A percentile compares a stretch with the other conserved stretches of the same genome.
phyloP scores from a whole-genome alignment of 2,888 invertebrate genomes.

The Helleia helle region DNA sequence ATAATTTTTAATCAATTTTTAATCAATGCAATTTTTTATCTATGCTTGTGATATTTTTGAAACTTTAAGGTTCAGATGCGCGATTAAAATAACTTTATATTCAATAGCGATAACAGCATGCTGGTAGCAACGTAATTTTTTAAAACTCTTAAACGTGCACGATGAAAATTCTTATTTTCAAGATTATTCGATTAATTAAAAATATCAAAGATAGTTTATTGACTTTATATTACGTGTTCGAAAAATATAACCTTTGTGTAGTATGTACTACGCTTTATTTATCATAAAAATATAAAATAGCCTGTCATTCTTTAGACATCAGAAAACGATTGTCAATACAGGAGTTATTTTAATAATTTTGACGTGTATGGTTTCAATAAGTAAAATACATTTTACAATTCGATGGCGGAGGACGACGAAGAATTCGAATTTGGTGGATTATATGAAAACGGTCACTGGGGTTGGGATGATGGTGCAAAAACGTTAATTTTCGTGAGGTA shows the following conservation, averaged over 20 bases:
- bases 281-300: too few relatives aligned
- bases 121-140: constrained; percentile 63
- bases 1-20: too few relatives aligned
- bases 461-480: constrained; percentile 50
- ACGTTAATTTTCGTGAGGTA: constrained; percentile 49
- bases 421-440: constrained; percentile 47
- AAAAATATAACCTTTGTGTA: not conserved
- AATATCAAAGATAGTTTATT: too few relatives aligned
- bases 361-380: too few relatives aligned
- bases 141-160: constrained; percentile 58
- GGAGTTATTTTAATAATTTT: not conserved
- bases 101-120: constrained; percentile 57
- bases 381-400: not conserved
- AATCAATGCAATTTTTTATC: too few relatives aligned
- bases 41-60: constrained; percentile 40
- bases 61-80: constrained; percentile 54
- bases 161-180: constrained; percentile 54
- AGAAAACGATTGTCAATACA: not conserved
- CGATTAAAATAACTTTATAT: constrained; percentile 70
- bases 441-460: constrained; percentile 66
- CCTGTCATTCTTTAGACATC: too few relatives aligned
- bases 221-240: too few relatives aligned
- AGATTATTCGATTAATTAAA: constrained; percentile 50
- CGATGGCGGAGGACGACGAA: constrained; percentile 56
- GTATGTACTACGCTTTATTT: too few relatives aligned